Percentiles rank a stretch among this genome's conserved stretches.
These are phyloP conservation scores for Aphelenchoides fujianensis DNA, from an alignment of 1,140 invertebrate genomes.

Conservation along the genomic window DNA sequence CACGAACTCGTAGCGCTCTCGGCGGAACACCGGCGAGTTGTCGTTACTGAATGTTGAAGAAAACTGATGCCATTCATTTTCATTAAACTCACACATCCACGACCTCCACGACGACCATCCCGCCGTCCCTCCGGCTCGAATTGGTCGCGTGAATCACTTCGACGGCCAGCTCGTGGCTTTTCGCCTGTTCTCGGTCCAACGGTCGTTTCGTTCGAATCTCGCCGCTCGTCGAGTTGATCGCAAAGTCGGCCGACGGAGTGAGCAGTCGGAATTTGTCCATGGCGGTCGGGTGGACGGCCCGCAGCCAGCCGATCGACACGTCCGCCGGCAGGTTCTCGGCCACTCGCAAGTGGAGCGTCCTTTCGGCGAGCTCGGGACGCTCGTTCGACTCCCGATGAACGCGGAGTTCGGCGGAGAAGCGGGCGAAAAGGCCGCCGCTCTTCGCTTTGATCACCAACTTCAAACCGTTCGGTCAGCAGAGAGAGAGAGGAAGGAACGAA, in stretches of 20 bases:
- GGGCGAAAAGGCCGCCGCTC: neutral
- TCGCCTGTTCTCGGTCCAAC: neutral
- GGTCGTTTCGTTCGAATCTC: neutral
- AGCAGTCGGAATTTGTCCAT: neutral
- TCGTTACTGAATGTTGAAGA: slow-evolving; percentile 17
- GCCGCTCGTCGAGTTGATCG: neutral
- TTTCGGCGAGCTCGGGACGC: neutral
- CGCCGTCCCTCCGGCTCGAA: neutral
- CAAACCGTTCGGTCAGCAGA: neutral
- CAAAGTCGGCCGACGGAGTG: neutral
- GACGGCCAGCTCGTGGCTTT: neutral
- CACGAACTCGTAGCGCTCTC: neutral
- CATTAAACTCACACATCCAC: slow-evolving; percentile 12
- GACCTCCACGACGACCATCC: neutral
- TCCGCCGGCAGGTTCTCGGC: neutral
- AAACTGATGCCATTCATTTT: no score
- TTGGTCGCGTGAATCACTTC: neutral
- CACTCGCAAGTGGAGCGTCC: neutral
- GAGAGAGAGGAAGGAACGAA: neutral
- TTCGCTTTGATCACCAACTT: neutral
- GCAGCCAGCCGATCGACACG: neutral
- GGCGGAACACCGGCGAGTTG: neutral
- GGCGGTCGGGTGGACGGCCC: neutral
- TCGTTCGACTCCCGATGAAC: neutral
- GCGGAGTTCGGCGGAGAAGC: slow-evolving; percentile 8